Base-by-base conservation (phyloP, 2,797 vertebrate genomes). In the Ispidina lecontei region DNA sequence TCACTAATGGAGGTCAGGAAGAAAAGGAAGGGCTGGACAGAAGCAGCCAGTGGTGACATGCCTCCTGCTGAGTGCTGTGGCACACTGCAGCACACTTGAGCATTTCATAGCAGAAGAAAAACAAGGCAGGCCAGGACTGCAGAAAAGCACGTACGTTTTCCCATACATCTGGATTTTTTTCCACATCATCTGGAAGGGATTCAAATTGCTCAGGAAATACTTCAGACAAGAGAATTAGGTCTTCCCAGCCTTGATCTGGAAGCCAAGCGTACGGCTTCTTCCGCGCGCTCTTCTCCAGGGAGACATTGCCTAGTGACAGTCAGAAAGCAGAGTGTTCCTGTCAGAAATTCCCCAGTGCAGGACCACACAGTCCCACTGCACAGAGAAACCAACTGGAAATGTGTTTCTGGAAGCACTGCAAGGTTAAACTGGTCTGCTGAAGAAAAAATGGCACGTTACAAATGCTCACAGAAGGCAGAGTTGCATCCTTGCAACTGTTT, bases 211-310 rank as follows among this genome's bases (percentile, higher is more conserved):
- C 96, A 18, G 98, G 97, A 95, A 99, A 98, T 37, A 98, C 88
- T 81, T 99, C 98, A 47, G 98, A 97, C 6, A 99, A 95, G 60
- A 97, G 98, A 16, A 99, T 97, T 10, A 99, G 96, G 72, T 99
- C 99, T 89, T 99, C 99, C 99, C 99, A 99, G 78, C 98, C 98
- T 97, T 99, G 99, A 95, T 99, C 98, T 19, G 98, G 96, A 76
- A 99, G 96, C 99, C 99, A 99, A 18, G 96, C 12, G 8, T 95
- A 98, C 0, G 98, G 98, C 90, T 99, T 99, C 92, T 97, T 98
- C 23, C 95, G 93, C 11, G 83, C 90, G 92, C 98, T 99, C 93
- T 98, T 99, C 97, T 99, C 99, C 97, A 99, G 96, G 58, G 99
- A 99, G 35, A 99, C 96, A 96, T 99, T 99, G 83, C 99, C 99